phyloP scores from a whole-genome alignment of 2,797 vertebrate genomes.

The Staurois parvus region DNA sequence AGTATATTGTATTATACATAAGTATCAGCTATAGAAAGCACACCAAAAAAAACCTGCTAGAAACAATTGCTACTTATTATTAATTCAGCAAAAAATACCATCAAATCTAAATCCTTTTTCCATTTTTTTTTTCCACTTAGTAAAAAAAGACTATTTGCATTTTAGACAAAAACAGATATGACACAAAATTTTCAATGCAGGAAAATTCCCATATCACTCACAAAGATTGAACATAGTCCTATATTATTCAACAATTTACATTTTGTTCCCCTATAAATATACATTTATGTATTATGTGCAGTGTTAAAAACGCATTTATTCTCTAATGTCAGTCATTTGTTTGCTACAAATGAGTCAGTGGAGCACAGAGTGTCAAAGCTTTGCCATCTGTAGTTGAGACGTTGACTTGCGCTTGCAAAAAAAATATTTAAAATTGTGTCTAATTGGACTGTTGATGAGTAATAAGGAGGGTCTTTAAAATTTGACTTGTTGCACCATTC shows the following conservation, averaged over 20 bases:
- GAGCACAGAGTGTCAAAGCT: conserved; percentile 39
- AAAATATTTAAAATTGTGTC: conserved; percentile 28
- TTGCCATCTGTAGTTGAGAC: conserved; percentile 49
- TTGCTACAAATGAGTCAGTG: conserved; percentile 35
- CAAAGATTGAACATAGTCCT: conserved; percentile 25
- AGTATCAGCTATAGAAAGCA: no score
- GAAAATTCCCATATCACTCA: conserved; percentile 24
- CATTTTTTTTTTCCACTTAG: not conserved
- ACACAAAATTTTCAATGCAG: not conserved
- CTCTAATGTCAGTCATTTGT: conserved; percentile 48
- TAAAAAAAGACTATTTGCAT: not conserved
- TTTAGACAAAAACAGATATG: not conserved
- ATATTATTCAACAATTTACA: conserved; percentile 49
- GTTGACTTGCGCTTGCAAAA: conserved; percentile 33
- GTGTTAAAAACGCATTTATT: conserved; percentile 37
- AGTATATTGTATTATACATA: no score
- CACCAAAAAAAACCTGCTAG: not conserved
- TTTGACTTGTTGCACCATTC: not conserved
- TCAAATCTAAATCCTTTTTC: not conserved
- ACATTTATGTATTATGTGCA: conserved; percentile 51
- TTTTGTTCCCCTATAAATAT: conserved; percentile 42
- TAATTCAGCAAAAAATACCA: not conserved
- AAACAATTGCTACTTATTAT: not conserved
- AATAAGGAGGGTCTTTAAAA: not conserved
- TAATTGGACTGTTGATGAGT: conserved; percentile 13